Evolutionary conservation across 2,113 vertebrate species (phyloP).

Genomic region (Chaetorhynchus papuensis): DNA sequence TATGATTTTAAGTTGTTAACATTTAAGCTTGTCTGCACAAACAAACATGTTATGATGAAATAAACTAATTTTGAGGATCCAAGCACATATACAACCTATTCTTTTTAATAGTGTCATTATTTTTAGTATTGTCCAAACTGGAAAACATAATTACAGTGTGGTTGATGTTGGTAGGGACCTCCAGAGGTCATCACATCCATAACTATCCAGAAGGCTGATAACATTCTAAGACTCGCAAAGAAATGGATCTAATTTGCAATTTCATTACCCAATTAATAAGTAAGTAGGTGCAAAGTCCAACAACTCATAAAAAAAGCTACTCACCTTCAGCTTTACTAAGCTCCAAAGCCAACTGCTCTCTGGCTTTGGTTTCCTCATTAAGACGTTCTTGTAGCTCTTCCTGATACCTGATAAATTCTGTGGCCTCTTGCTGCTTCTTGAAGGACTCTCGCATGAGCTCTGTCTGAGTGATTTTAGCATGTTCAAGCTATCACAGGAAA

Average conservation of each 20-base stretch:
- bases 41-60: neutral
- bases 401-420: conserved; percentile 82
- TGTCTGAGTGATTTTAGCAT: conserved; percentile 90
- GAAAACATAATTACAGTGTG: neutral
- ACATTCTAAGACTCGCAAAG: neutral
- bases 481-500: conserved; percentile 81
- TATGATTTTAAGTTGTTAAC: neutral
- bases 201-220: neutral
- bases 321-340: conserved; percentile 90
- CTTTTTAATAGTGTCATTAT: neutral
- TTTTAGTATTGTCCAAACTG: neutral
- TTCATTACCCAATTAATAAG: neutral
- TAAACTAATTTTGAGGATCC: neutral
- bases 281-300: neutral
- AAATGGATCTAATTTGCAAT: neutral
- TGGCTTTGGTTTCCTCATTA: conserved; percentile 80
- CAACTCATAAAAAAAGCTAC: neutral
- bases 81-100: neutral
- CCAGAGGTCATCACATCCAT: neutral
- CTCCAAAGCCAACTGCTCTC: conserved; percentile 89
- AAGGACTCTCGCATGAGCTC: conserved; percentile 92
- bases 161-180: neutral
- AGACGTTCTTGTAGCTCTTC: conserved; percentile 90
- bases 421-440: conserved; percentile 85
- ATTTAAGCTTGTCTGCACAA: neutral